Percentiles rank a stretch among this genome's conserved stretches.
phyloP scores from a whole-genome alignment of 2,113 vertebrate species.

The Neoarius graeffei region DNA sequence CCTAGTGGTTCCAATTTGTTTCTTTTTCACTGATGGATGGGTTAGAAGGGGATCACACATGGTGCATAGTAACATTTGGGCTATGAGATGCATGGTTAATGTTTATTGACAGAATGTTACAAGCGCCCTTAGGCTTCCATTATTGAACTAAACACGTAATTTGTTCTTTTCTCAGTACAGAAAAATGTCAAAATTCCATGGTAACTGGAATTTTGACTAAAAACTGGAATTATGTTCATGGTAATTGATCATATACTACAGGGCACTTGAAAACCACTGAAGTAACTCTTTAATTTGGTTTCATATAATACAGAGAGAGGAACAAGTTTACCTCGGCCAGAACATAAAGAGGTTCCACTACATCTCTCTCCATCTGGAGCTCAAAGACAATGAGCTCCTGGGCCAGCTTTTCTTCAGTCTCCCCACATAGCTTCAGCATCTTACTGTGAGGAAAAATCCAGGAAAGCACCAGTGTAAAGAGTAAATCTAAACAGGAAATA shows the following conservation, averaged over 20 bases:
- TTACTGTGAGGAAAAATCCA: slow-evolving; percentile 74
- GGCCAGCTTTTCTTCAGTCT: slow-evolving; percentile 90
- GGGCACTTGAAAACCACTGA: not conserved
- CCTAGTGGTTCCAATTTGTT: not conserved
- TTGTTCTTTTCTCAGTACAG: not conserved
- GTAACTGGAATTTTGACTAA: not conserved
- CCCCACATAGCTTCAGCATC: slow-evolving; percentile 93
- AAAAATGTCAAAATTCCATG: not conserved
- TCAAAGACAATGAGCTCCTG: slow-evolving; percentile 97
- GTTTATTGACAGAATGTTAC: not conserved
- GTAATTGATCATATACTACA: not conserved
- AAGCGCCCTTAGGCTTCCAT: not conserved
- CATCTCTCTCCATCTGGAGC: slow-evolving; percentile 90
- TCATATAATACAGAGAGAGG: not conserved
- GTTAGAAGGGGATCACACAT: not conserved
- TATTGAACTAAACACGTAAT: not conserved
- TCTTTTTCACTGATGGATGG: not conserved
- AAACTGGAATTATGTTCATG: not conserved
- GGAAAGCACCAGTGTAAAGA: not conserved
- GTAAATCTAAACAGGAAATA: not conserved
- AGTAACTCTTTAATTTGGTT: not conserved
- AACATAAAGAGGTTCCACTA: slow-evolving; percentile 91
- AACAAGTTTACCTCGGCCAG: slow-evolving; percentile 84
- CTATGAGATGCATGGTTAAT: not conserved
- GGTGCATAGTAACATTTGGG: not conserved